Evolutionary conservation across 2,888 invertebrate genomes (phyloP).

Genomic region (Clivina fossor): DNA sequence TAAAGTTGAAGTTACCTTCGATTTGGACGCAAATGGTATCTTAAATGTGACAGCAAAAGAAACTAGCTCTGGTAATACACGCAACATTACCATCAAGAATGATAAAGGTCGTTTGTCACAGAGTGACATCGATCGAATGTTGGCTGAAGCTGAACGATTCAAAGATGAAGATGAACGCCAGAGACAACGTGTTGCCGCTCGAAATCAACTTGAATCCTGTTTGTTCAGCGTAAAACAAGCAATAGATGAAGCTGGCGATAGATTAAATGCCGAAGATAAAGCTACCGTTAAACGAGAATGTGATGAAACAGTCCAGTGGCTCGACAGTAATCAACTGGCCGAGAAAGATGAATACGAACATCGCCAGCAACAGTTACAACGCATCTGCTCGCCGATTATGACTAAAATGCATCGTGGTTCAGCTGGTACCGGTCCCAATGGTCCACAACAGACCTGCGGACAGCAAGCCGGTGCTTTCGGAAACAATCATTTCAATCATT

Average conservation of each 20-base stretch:
- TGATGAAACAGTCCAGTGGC: conserved; percentile 64
- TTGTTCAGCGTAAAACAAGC: conserved; percentile 70
- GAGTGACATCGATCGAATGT: conserved; percentile 79
- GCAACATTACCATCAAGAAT: conserved; percentile 79
- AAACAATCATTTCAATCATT: conserved; percentile 1
- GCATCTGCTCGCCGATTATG: conserved; percentile 61
- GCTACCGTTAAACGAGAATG: conserved; percentile 57
- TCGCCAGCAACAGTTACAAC: conserved; percentile 58
- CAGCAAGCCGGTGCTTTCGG: conserved; percentile 7
- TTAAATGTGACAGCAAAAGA: conserved; percentile 59
- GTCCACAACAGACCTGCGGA: conserved; percentile 8
- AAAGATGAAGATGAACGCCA: conserved; percentile 73
- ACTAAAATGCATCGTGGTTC: conserved; percentile 56
- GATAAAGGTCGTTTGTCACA: conserved; percentile 80
- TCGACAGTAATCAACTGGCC: conserved; percentile 67
- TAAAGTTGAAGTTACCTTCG: conserved; percentile 71
- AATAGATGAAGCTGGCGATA: conserved; percentile 63
- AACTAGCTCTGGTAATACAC: conserved; percentile 63
- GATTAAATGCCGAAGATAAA: conserved; percentile 66
- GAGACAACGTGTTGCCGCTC: conserved; percentile 64
- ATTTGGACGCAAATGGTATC: conserved; percentile 75
- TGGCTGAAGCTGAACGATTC: conserved; percentile 72
- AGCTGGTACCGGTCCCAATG: no score
- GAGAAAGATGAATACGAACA: conserved; percentile 69
- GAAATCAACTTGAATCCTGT: conserved; percentile 73